phyloP scores from a whole-genome alignment of 2,888 invertebrate genomes.

The Ormyrus nitidulus region DNA sequence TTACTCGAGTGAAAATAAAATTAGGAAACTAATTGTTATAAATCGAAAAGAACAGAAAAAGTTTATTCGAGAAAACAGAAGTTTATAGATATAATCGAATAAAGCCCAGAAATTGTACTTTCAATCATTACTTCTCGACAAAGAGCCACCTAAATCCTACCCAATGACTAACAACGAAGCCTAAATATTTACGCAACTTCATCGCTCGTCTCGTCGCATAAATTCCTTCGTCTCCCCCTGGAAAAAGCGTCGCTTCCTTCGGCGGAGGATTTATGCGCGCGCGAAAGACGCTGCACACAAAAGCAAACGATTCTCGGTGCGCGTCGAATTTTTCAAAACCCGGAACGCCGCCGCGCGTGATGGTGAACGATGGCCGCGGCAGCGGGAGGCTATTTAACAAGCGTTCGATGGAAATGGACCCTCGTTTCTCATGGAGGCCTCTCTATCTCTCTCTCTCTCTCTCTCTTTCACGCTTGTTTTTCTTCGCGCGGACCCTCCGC shows the following conservation, averaged over 20 bases:
- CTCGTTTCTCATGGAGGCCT: constrained; percentile 49
- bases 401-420: constrained; percentile 58
- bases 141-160: no score
- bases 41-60: no score
- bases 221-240: not conserved
- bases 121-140: no score
- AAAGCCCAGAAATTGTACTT: no score
- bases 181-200: no score
- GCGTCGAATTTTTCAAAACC: constrained; percentile 19
- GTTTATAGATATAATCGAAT: no score
- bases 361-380: constrained; percentile 49
- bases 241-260: not conserved
- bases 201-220: no score
- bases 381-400: constrained; percentile 52
- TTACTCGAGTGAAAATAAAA: no score
- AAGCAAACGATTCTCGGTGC: not conserved
- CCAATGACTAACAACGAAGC: no score
- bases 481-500: not conserved
- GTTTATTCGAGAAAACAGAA: no score
- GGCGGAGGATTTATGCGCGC: constrained; percentile 3
- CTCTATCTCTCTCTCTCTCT: no score
- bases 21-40: no score
- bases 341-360: constrained; percentile 14
- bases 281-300: constrained; percentile 7
- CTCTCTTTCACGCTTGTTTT: constrained; percentile 47